phyloP scores from a whole-genome alignment of 2,888 invertebrate species.

The Dexiosoma caninum region DNA sequence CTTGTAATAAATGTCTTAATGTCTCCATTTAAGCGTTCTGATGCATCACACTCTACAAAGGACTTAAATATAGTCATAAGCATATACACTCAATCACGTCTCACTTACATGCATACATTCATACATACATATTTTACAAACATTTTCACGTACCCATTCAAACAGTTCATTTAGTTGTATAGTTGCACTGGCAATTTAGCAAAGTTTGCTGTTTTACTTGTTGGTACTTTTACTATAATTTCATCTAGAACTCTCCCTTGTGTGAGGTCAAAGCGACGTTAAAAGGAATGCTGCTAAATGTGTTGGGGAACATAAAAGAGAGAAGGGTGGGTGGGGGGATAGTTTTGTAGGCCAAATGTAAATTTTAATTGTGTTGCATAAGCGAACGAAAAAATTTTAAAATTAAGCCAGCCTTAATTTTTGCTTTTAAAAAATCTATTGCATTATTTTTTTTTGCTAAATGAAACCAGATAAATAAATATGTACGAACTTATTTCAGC shows the following conservation, averaged over 20 bases:
- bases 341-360: neutral
- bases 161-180: neutral
- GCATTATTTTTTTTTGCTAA: no score
- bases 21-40: slow-evolving; percentile 54
- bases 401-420: no score
- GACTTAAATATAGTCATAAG: neutral
- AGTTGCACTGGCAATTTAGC: neutral
- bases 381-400: no score
- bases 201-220: neutral
- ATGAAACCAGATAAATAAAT: no score
- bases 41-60: slow-evolving; percentile 22
- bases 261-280: slow-evolving; percentile 29
- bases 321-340: neutral
- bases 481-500: no score
- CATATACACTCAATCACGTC: neutral
- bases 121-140: neutral
- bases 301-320: slow-evolving; percentile 13
- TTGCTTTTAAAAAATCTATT: no score
- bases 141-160: neutral
- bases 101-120: neutral
- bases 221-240: slow-evolving; percentile 29
- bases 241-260: slow-evolving; percentile 20
- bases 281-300: slow-evolving; percentile 26
- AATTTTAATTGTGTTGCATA: neutral
- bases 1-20: slow-evolving; percentile 59